Conservation (phyloP, 2,113 vertebrate genomes). For the Cathartes aura region DNA sequence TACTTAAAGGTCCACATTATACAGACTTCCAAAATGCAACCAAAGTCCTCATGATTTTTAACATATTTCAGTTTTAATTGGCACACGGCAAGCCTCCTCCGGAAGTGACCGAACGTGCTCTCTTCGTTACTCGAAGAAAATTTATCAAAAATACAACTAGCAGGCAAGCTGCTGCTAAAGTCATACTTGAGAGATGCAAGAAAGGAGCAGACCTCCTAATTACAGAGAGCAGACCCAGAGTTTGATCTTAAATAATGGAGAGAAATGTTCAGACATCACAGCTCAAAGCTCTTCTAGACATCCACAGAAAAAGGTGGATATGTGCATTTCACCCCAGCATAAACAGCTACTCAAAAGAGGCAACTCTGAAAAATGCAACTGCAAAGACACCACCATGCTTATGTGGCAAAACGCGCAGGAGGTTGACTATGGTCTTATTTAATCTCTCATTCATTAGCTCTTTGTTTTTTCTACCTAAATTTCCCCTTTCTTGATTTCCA, state of each 20-base stretch:
- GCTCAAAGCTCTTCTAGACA: background rate
- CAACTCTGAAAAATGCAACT: background rate
- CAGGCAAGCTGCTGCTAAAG: background rate
- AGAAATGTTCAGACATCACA: background rate
- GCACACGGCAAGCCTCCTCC: background rate
- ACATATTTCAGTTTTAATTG: background rate
- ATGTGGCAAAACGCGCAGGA: rapidly evolving
- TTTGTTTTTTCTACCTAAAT: background rate
- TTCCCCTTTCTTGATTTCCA: background rate
- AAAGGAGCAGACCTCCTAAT: background rate
- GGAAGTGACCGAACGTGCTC: background rate
- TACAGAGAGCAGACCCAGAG: background rate
- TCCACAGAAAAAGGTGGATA: background rate
- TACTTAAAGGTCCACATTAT: background rate
- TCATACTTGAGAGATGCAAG: background rate
- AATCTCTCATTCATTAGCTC: background rate
- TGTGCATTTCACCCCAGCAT: background rate
- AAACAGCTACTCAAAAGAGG: background rate
- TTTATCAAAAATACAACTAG: background rate
- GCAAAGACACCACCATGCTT: background rate
- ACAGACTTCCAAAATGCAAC: background rate
- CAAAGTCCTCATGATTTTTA: background rate
- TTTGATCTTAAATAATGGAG: background rate
- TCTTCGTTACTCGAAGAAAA: rapidly evolving
- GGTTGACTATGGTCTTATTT: background rate